A percentile compares a stretch with the other conserved stretches of the same genome.
Conservation (phyloP, 1,140 invertebrate species). For the Drosophila pallidifrons region DNA sequence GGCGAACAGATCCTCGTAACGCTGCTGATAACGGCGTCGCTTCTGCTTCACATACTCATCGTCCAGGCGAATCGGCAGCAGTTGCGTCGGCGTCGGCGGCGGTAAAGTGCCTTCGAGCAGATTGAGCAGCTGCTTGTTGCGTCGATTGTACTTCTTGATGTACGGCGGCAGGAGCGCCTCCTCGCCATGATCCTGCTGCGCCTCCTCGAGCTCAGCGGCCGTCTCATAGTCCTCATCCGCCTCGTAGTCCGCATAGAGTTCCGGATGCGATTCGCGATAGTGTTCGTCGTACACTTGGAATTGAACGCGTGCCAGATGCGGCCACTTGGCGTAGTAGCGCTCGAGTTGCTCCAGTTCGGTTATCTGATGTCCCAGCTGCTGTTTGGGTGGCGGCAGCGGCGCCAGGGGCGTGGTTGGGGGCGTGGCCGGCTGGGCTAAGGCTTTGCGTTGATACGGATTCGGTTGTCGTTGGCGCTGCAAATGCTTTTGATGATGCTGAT, state of each 20-base stretch:
- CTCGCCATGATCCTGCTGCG: constrained; percentile 62
- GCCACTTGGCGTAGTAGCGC: constrained; percentile 81
- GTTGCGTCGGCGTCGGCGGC: constrained; percentile 32
- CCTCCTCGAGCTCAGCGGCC: constrained; percentile 72
- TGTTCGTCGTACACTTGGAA: constrained; percentile 78
- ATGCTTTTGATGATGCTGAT: constrained; percentile 35
- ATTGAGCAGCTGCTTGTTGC: constrained; percentile 79
- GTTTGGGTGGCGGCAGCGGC: constrained; percentile 59
- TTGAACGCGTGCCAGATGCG: constrained; percentile 75
- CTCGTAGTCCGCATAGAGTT: constrained; percentile 69
- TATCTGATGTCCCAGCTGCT: constrained; percentile 71
- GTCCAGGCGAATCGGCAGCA: constrained; percentile 53
- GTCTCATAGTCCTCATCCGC: constrained; percentile 76
- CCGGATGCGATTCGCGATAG: constrained; percentile 65
- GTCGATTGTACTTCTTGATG: constrained; percentile 78
- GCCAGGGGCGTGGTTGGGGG: constrained; percentile 29
- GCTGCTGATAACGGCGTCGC: constrained; percentile 70
- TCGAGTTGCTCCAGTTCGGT: constrained; percentile 77
- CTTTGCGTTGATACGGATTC: constrained; percentile 62
- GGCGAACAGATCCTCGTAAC: constrained; percentile 57
- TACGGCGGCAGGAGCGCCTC: constrained; percentile 80
- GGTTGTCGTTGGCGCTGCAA: constrained; percentile 33
- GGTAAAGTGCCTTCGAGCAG: constrained; percentile 76
- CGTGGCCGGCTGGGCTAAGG: not conserved
- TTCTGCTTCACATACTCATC: constrained; percentile 78